Conservation (phyloP, 1,140 invertebrate species). For the Rhagoletis zephyria region DNA sequence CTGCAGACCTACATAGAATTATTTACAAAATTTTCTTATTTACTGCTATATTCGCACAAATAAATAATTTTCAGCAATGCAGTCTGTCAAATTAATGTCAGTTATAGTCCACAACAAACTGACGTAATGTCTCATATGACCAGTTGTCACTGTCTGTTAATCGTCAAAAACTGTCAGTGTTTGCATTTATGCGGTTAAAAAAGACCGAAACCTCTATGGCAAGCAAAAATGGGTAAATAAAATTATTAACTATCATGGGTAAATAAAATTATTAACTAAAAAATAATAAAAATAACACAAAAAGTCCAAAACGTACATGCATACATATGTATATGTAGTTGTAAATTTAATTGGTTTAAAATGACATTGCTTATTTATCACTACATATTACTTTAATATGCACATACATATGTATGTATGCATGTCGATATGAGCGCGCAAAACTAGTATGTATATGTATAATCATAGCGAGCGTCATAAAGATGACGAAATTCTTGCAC, state of each 20-base stretch:
- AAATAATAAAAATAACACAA: no score
- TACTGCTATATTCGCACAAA: no score
- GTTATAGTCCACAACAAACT: neutral
- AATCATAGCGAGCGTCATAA: neutral
- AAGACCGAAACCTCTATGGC: neutral
- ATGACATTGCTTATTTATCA: no score
- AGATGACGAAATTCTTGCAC: neutral
- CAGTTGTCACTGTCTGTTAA: conserved; percentile 15
- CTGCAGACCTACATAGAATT: no score
- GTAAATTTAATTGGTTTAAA: no score
- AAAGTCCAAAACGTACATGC: no score
- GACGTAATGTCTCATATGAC: conserved; percentile 4
- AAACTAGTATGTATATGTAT: neutral
- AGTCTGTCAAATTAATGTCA: neutral
- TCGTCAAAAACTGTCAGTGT: neutral
- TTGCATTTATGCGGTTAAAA: neutral
- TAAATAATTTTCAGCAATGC: neutral
- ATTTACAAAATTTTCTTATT: no score
- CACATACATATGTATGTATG: neutral
- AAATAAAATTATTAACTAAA: no score
- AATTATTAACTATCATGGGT: neutral
- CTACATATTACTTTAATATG: no score
- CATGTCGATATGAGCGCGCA: neutral
- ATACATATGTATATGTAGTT: no score
- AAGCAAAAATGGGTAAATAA: neutral